A percentile compares a stretch with the other conserved stretches of the same genome.
These are phyloP conservation scores for Phenganax marumi DNA, from an alignment of 92 coral and sea anemone species.

Conservation along the genomic window DNA sequence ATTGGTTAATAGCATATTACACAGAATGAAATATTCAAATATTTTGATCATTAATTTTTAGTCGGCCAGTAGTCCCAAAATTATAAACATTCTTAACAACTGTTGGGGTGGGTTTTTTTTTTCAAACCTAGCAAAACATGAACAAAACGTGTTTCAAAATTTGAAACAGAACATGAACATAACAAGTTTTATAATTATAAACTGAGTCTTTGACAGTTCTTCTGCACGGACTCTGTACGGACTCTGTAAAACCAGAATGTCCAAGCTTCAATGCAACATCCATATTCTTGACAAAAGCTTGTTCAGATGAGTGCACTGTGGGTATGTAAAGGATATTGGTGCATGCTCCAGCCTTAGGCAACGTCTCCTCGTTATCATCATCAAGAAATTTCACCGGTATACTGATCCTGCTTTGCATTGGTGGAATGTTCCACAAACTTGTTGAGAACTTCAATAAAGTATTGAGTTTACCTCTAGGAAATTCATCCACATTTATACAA, in stretches of 20 bases:
- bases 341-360: constrained; percentile 18
- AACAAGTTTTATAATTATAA: background rate
- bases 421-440: constrained; percentile 30
- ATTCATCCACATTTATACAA: background rate
- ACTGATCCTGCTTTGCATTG: background rate
- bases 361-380: constrained; percentile 23
- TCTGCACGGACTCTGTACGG: background rate
- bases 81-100: too few relatives aligned
- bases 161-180: background rate
- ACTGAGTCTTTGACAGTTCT: background rate
- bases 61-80: too few relatives aligned
- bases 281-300: background rate
- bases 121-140: too few relatives aligned
- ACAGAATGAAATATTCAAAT: too few relatives aligned
- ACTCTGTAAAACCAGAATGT: constrained; percentile 27
- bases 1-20: too few relatives aligned
- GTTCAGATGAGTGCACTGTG: constrained; percentile 20
- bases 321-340: constrained; percentile 11
- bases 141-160: background rate
- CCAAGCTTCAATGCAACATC: constrained; percentile 18
- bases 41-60: too few relatives aligned
- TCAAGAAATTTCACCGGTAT: constrained; percentile 26
- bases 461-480: constrained; percentile 4
- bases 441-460: constrained; percentile 22
- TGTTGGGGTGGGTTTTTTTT: too few relatives aligned